Conservation (phyloP, 2,888 invertebrate genomes). For the Scaptomyza polygonia region DNA sequence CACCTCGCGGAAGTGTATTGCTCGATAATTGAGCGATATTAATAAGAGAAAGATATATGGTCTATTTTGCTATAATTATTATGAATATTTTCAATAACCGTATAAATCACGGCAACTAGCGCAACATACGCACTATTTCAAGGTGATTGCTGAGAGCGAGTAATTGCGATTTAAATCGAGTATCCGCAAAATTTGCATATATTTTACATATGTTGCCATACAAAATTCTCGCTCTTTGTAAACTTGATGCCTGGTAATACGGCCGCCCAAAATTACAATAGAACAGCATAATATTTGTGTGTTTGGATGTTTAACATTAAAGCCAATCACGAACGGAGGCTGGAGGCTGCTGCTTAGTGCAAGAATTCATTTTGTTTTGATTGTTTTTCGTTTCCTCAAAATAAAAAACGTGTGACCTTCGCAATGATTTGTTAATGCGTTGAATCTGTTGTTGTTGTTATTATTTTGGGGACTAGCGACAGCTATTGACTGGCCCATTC, state of each 20-base stretch:
- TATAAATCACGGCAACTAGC: slow-evolving; percentile 9
- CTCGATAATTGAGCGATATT: slow-evolving; percentile 17
- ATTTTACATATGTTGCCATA: too few relatives aligned
- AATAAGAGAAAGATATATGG: slow-evolving; percentile 21
- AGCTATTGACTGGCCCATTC: slow-evolving; percentile 36
- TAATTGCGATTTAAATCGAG: slow-evolving; percentile 41
- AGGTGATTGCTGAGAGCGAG: slow-evolving; percentile 46
- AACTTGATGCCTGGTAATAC: slow-evolving; percentile 15
- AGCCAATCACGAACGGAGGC: neutral
- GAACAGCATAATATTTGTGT: slow-evolving; percentile 14
- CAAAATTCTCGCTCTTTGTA: slow-evolving; percentile 35
- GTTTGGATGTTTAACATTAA: slow-evolving; percentile 1
- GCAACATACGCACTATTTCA: slow-evolving; percentile 65
- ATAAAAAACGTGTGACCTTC: slow-evolving; percentile 55
- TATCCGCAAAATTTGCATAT: slow-evolving; percentile 53
- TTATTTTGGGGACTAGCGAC: slow-evolving; percentile 8
- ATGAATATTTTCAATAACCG: slow-evolving; percentile 23
- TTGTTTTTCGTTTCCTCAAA: slow-evolving; percentile 70
- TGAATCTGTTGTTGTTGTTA: slow-evolving; percentile 37
- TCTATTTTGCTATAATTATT: neutral
- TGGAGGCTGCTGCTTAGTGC: slow-evolving; percentile 43
- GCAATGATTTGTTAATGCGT: slow-evolving; percentile 61
- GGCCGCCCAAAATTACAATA: slow-evolving; percentile 16
- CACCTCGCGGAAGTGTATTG: slow-evolving; percentile 39
- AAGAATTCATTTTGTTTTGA: slow-evolving; percentile 54